A percentile compares a stretch with the other conserved stretches of the same genome.
Conservation (phyloP, 2,888 invertebrate species). For the Entomobrya proxima region DNA sequence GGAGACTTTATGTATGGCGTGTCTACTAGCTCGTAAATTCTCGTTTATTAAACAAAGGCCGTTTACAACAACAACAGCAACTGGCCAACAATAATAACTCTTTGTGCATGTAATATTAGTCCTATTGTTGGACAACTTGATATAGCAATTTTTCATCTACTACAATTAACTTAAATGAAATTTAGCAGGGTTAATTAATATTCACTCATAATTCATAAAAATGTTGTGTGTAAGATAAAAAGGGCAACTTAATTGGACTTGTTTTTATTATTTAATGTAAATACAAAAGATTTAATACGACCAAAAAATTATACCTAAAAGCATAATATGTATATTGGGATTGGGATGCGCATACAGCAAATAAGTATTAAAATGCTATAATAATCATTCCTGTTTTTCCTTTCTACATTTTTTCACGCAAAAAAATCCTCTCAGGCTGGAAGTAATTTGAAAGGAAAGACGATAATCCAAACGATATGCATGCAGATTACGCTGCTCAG, state of each 20-base stretch:
- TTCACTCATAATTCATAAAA: conserved; percentile 50
- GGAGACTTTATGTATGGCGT: conserved; percentile 19
- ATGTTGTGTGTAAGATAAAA: neutral
- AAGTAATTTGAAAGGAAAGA: conserved; percentile 42
- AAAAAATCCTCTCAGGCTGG: conserved; percentile 20
- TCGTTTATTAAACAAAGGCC: conserved; percentile 57
- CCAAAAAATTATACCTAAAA: conserved; percentile 17
- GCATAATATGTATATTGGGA: neutral
- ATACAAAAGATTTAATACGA: conserved; percentile 32
- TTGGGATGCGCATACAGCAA: neutral
- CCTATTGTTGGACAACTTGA: conserved; percentile 53
- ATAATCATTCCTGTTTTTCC: neutral
- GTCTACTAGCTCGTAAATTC: conserved; percentile 56
- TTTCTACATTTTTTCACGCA: neutral
- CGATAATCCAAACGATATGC: neutral
- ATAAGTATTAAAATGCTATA: conserved; percentile 25
- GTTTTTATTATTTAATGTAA: conserved; percentile 41
- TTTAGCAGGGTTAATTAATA: conserved; percentile 64
- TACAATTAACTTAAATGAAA: conserved; percentile 64
- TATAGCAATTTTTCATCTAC: conserved; percentile 63
- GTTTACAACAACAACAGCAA: conserved; percentile 8
- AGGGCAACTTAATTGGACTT: conserved; percentile 55
- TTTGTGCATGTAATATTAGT: conserved; percentile 30
- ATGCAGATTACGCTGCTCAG: neutral
- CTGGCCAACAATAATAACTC: conserved; percentile 31